A percentile compares a stretch with the other conserved stretches of the same genome.
Evolutionary conservation across 2,888 invertebrate genomes (phyloP).

Genomic region (Sturmia bella): DNA sequence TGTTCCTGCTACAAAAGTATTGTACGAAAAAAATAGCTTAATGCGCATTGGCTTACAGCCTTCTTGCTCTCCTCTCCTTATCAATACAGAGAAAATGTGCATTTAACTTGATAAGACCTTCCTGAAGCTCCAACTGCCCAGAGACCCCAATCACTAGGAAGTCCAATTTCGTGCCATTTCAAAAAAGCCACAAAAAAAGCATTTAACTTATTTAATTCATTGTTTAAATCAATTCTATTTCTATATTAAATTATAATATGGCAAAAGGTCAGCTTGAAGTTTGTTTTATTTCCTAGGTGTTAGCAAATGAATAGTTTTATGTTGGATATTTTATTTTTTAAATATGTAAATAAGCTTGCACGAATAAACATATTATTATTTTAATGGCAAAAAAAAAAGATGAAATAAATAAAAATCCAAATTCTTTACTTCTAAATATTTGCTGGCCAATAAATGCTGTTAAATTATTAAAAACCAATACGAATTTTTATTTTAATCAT

Average conservation of each 20-base stretch:
- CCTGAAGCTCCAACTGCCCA: too few species aligned
- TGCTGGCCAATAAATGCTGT: background rate
- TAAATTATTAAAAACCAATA: slow-evolving; percentile 20
- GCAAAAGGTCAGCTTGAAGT: slow-evolving; percentile 2
- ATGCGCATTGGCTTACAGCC: too few species aligned
- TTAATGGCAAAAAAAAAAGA: background rate
- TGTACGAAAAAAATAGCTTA: too few species aligned
- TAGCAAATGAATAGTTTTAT: background rate
- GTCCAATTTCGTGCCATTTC: too few species aligned
- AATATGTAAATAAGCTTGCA: background rate
- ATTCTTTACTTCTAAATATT: background rate
- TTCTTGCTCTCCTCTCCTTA: too few species aligned
- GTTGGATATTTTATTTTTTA: background rate
- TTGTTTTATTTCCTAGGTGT: background rate
- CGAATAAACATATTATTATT: background rate
- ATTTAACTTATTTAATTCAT: too few species aligned
- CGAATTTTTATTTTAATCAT: slow-evolving; percentile 1
- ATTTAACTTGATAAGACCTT: too few species aligned
- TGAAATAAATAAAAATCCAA: background rate
- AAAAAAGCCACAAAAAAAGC: too few species aligned
- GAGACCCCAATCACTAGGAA: too few species aligned
- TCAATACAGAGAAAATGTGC: too few species aligned
- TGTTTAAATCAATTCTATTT: background rate
- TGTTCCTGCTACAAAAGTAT: too few species aligned
- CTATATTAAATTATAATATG: background rate